Evolutionary conservation across 2,113 vertebrate genomes (phyloP).

Genomic region (Cavia porcellus): DNA sequence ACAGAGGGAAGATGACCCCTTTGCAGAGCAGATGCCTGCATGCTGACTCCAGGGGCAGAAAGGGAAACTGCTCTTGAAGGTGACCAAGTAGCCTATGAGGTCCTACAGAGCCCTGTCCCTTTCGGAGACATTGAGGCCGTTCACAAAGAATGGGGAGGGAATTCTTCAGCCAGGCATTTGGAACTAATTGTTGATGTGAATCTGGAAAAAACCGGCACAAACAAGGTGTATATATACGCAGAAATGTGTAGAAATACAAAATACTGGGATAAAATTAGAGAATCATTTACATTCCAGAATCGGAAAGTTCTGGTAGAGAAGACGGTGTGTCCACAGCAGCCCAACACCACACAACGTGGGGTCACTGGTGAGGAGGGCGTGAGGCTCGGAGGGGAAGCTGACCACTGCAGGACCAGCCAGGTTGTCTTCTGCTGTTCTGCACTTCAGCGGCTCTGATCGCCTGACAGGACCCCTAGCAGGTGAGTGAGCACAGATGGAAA

Average conservation of each 20-base stretch:
- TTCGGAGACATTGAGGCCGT: background rate
- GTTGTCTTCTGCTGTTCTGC: background rate
- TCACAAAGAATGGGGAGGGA: background rate
- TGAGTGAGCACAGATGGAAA: background rate
- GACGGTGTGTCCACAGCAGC: rapidly evolving
- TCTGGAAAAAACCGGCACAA: too few relatives aligned
- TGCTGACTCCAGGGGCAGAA: too few relatives aligned
- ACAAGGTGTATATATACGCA: too few relatives aligned
- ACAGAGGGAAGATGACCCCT: too few relatives aligned
- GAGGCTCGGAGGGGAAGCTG: background rate
- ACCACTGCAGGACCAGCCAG: too few relatives aligned
- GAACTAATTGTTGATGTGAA: background rate
- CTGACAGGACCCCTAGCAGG: background rate
- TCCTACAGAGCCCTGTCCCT: background rate
- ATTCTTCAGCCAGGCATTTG: background rate
- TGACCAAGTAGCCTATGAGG: rapidly evolving
- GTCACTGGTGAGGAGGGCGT: background rate
- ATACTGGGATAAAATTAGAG: background rate
- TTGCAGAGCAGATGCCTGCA: too few relatives aligned
- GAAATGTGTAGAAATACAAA: background rate
- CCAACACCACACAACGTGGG: too few relatives aligned
- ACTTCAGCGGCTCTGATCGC: background rate
- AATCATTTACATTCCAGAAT: background rate
- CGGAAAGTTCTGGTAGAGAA: background rate
- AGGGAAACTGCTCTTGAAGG: background rate